Base-by-base conservation (phyloP, 2,113 vertebrate genomes). In the Eulemur rufifrons region DNA sequence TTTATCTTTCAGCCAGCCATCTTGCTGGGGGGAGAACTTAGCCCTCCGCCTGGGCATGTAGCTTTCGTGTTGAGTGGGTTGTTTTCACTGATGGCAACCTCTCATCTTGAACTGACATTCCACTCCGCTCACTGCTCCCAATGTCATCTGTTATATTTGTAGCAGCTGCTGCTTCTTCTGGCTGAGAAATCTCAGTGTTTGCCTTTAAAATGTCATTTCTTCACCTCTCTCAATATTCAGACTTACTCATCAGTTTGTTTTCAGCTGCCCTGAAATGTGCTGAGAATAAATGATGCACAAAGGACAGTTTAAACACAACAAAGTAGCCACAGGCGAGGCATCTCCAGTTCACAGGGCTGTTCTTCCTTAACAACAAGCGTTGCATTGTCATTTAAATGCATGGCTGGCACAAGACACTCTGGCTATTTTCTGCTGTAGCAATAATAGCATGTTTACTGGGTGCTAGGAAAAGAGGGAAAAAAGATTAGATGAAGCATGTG, bases 151-250 rank as follows among this genome's bases (percentile, higher is more conserved):
- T 82, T 97, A 3, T 69, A 59, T 91, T 82, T 96, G 64, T 50
- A 97, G 91, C 77, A 97, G 90, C 82, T 96, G 50, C 77, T 94
- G 93, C 42, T 80, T 56, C 96, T 97, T 91, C 86, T 83, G 92
- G 91, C 96, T 96, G 88, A 96, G 94, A 98, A 97, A 23, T 91
- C 94, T 96, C 81, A 84, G 12, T 98, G 95, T 97, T 98, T 98
- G 97, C 93, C 83, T 98, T 98, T 86, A 97, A 98, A 98, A 97
- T 96, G 96, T 94, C 98, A 98, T 64, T 95, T 87, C 69, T 96
- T 95, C 86, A 96, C 39, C 92, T 93, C 61, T 82, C 37, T 88
- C 92, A 83, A 78, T 68, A 88, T 97, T 97, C 94, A 96, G 83
- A 85, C 21, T 52, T 92, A 15, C 78, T 95, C 90, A 59, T 89